Base-by-base conservation (phyloP, 30 jellyfish, hydroid and myxozoan species). In the Haliclystus octoradiatus region DNA sequence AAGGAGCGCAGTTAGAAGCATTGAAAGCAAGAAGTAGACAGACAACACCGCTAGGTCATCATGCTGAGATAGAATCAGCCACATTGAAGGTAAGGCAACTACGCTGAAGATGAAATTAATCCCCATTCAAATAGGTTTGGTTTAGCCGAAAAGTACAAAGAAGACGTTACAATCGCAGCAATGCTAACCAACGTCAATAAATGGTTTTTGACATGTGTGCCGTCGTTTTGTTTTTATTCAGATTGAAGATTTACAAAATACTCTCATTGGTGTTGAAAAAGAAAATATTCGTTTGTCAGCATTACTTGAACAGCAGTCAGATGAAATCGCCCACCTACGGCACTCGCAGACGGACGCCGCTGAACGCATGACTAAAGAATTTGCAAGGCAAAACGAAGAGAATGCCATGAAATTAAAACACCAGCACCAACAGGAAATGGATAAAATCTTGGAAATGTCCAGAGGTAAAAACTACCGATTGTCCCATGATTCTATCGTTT, bases 361-460 rank as follows among this genome's bases (percentile, higher is more conserved):
- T 19, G 57, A 40, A 40, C 92, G 69, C 40, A 40, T 78, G 13
- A 78, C 33, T 24, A n/a, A 62, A 34, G 92, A 78, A 63, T 26
- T 69, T 68, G 92, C 57, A 40, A 27, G 69, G 31, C 70, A 64
- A 26, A 68, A 70, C 40, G 34, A 47, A 12, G 34, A 12, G 72
- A 57, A 67, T 31, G 69, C 69, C 3, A 66, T 66, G 19, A 33
- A 49, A 29, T 46, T 78, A 77, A 68, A 68, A 26, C 72, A 72
- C 15, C 81, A 78, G 35, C 92, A 78, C 67, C 92, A 78, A 46
- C 65, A 72, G 2, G 92, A 78, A 24, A 68, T 78, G 12, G 82
- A 78, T 26, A 68, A 67, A 31, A 33, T 78, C 71, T 72, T 78
- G 26, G 92, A 78, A 62, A 62, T 72, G 49, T 78, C 92, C 1